Evolutionary conservation across 2,797 vertebrate genomes (phyloP).

Genomic region (Danio choprae): DNA sequence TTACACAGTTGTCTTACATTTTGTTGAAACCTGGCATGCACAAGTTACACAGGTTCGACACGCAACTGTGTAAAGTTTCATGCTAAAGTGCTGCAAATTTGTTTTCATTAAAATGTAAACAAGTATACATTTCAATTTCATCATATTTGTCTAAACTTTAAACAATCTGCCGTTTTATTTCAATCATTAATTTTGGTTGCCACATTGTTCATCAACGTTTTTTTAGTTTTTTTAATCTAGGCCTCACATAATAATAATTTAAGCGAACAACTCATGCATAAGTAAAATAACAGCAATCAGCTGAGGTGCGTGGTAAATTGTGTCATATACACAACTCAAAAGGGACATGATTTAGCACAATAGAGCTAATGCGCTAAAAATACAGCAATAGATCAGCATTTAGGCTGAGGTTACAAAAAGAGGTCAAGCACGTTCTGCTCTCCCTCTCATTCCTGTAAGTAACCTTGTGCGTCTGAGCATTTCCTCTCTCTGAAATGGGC

Average conservation of each 20-base stretch:
- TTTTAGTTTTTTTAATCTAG: background rate
- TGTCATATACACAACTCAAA: conserved; percentile 5
- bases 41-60: background rate
- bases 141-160: background rate
- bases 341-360: background rate
- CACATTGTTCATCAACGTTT: background rate
- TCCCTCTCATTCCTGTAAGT: conserved; percentile 36
- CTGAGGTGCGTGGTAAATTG: background rate
- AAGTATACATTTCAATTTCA: background rate
- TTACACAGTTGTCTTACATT: background rate
- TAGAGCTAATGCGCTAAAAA: conserved; percentile 9
- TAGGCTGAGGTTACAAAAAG: conserved; percentile 38
- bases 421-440: conserved; percentile 39
- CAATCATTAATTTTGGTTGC: background rate
- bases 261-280: conserved; percentile 15
- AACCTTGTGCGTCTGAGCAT: conserved; percentile 25
- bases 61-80: conserved; percentile 1
- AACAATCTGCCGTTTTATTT: background rate
- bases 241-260: background rate
- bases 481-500: conserved; percentile 25
- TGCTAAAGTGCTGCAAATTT: background rate
- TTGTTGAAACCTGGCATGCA: conserved; percentile 5
- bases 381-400: conserved; percentile 22
- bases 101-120: background rate
- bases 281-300: background rate